These are phyloP conservation scores for Hesperia comma DNA, from an alignment of 2,888 invertebrate species.

Conservation along the genomic window DNA sequence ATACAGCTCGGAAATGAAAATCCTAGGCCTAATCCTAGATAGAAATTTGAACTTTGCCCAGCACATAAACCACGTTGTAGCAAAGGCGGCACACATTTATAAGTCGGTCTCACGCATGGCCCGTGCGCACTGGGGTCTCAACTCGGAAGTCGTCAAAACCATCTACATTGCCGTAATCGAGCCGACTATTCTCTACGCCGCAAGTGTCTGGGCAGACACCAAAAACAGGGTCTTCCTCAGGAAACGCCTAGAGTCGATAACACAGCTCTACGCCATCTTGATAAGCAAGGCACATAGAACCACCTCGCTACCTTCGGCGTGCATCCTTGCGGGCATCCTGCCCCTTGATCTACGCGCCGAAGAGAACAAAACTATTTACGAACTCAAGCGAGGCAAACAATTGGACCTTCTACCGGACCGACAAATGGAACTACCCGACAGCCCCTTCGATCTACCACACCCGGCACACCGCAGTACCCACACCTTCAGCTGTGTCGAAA, in stretches of 20 bases:
- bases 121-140: slow-evolving; percentile 30
- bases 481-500: too few relatives aligned
- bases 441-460: slow-evolving; percentile 10
- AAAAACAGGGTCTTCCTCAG: neutral
- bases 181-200: slow-evolving; percentile 20
- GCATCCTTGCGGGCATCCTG: too few relatives aligned
- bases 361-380: neutral
- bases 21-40: slow-evolving; percentile 34
- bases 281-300: too few relatives aligned
- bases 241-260: too few relatives aligned
- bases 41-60: slow-evolving; percentile 20
- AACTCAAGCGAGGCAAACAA: neutral
- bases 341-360: too few relatives aligned
- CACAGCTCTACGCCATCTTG: too few relatives aligned
- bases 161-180: slow-evolving; percentile 4
- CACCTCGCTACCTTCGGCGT: too few relatives aligned
- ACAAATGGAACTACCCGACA: neutral
- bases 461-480: neutral
- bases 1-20: neutral
- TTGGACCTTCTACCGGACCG: neutral
- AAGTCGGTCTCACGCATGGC: slow-evolving; percentile 26
- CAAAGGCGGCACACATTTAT: slow-evolving; percentile 32
- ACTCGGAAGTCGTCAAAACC: slow-evolving; percentile 18
- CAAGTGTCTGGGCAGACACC: slow-evolving; percentile 9
- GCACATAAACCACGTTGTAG: slow-evolving; percentile 10